phyloP scores from a whole-genome alignment of 2,888 invertebrate species.

The Neoaliturus tenellus region DNA sequence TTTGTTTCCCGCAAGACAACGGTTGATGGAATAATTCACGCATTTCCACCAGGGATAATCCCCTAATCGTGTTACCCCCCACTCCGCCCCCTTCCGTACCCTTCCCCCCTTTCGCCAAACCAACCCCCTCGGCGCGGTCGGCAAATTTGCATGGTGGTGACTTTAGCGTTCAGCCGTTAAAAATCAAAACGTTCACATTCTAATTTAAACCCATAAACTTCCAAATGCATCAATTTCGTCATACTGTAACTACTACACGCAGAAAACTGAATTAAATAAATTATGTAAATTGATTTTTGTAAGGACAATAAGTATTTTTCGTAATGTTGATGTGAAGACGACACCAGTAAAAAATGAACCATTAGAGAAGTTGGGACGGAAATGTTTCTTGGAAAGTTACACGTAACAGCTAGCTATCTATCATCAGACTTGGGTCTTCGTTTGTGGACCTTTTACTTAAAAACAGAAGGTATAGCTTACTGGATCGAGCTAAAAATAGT shows the following conservation, averaged over 20 bases:
- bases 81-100: background rate
- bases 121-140: background rate
- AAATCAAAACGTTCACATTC: too few species aligned
- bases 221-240: too few species aligned
- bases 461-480: too few species aligned
- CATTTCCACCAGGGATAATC: constrained; percentile 26
- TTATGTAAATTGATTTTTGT: too few species aligned
- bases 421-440: background rate
- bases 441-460: background rate
- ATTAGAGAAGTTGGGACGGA: background rate
- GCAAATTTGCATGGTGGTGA: constrained; percentile 14
- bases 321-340: background rate
- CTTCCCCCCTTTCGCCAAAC: background rate
- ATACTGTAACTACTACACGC: too few species aligned
- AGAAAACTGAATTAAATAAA: too few species aligned
- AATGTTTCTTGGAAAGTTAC: background rate
- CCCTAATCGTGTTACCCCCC: constrained; percentile 9
- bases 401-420: background rate
- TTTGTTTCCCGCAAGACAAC: constrained; percentile 23
- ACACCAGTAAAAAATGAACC: background rate
- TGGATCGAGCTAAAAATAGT: too few species aligned
- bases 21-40: constrained; percentile 33
- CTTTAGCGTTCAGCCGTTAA: background rate
- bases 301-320: too few species aligned
- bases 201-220: too few species aligned